These are phyloP conservation scores for Calidris pugnax DNA, from an alignment of 2,113 vertebrate genomes.

Conservation along the genomic window DNA sequence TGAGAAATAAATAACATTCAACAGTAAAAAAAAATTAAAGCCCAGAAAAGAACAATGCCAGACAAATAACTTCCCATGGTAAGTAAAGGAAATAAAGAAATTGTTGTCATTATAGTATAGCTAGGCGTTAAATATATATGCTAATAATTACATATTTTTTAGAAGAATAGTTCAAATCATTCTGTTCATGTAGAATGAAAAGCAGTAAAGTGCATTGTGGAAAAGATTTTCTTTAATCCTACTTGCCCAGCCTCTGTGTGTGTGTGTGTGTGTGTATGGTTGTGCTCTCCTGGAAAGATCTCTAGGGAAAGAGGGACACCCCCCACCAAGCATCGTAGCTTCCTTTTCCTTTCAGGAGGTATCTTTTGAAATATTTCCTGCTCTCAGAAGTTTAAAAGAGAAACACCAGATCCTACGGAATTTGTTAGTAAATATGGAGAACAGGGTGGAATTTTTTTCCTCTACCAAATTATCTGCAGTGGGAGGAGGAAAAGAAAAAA, in stretches of 20 bases:
- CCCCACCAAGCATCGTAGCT: neutral
- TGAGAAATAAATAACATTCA: neutral
- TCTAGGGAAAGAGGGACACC: neutral
- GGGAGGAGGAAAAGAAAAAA: neutral
- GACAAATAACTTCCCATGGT: neutral
- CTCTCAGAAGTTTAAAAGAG: neutral
- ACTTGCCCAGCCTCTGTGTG: neutral
- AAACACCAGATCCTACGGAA: neutral
- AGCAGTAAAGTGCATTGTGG: neutral
- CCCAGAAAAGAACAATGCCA: neutral
- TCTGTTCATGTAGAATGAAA: too few species aligned
- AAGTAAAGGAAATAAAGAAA: neutral
- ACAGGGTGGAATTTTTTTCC: rapidly evolving
- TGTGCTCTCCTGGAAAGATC: neutral
- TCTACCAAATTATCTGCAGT: neutral
- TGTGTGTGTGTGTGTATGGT: neutral
- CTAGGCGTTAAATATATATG: neutral
- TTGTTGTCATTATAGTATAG: neutral
- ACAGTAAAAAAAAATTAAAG: neutral
- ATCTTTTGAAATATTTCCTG: constrained; percentile 6
- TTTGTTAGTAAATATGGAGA: neutral
- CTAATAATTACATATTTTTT: constrained; percentile 39
- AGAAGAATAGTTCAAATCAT: neutral
- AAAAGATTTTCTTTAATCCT: constrained; percentile 43
- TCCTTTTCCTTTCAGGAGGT: constrained; percentile 5